A percentile compares a stretch with the other conserved stretches of the same genome.
phyloP scores from a whole-genome alignment of 2,888 invertebrate species.

The Drosophila mulleri region DNA sequence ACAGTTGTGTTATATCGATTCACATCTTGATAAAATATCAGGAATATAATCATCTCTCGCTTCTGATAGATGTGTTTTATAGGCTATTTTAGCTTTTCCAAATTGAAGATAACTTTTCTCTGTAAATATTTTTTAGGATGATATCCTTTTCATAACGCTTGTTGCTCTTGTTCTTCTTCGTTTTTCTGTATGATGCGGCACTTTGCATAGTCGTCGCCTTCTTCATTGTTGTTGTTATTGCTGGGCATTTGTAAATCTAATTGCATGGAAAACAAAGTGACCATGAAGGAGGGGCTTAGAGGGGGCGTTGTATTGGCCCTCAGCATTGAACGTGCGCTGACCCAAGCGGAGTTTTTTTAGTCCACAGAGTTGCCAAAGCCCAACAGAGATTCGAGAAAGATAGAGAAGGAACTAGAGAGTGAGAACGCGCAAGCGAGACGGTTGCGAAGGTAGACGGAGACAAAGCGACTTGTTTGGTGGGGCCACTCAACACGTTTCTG shows the following conservation, averaged over 20 bases:
- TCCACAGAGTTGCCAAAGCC: constrained; percentile 40
- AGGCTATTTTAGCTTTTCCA: neutral
- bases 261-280: constrained; percentile 67
- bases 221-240: constrained; percentile 12
- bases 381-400: constrained; percentile 42
- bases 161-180: constrained; percentile 15
- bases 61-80: neutral
- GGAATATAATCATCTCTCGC: neutral
- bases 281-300: neutral
- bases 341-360: constrained; percentile 38
- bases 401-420: constrained; percentile 38
- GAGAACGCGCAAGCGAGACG: constrained; percentile 18
- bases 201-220: constrained; percentile 25
- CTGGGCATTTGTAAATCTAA: constrained; percentile 63
- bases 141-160: constrained; percentile 42
- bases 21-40: no score
- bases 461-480: constrained; percentile 64
- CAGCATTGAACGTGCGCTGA: constrained; percentile 46
- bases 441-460: constrained; percentile 45
- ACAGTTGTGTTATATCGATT: no score
- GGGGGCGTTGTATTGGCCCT: constrained; percentile 22
- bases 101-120: neutral
- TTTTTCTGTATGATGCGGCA: constrained; percentile 29
- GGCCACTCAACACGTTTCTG: constrained; percentile 78
- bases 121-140: neutral